phyloP scores from a whole-genome alignment of 1,140 invertebrate genomes.

The roundworm (Caenorhabditis elegans) region WBcel235 BX284603.4:4503001-4503500 shows the following conservation, averaged over 20 bases:
- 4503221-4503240: too few relatives aligned
- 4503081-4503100: background rate
- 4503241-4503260: too few relatives aligned
- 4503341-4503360: background rate
- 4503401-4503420: background rate
- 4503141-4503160: background rate
- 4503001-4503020: too few relatives aligned
- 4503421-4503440: background rate
- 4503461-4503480: too few relatives aligned
- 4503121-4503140: background rate
- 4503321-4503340: background rate
- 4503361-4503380: too few relatives aligned
- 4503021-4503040: background rate
- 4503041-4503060: slow-evolving; percentile 3
- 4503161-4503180: too few relatives aligned
- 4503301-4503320: background rate
- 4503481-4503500: too few relatives aligned
- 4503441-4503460: background rate
- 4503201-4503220: too few relatives aligned
- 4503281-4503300: too few relatives aligned
- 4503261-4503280: too few relatives aligned
- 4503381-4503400: background rate
- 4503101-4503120: background rate
- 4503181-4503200: too few relatives aligned
- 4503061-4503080: background rate